Evolutionary conservation across 1,140 invertebrate genomes (phyloP).

Genomic region (Drosophila nannoptera): DNA sequence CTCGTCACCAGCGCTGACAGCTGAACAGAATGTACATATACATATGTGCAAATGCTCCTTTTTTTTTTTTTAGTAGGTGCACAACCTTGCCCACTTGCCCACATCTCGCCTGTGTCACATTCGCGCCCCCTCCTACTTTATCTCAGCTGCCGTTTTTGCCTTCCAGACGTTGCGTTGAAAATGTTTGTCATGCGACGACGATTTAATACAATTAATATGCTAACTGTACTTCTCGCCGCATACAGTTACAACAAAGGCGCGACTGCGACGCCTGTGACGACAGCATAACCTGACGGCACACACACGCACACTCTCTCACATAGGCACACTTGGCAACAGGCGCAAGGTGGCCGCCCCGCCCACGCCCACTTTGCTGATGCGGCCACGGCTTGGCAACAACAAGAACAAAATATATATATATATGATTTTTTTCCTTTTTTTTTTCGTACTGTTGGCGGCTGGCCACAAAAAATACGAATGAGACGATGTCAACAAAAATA

Average conservation of each 20-base stretch:
- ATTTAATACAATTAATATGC: constrained; percentile 77
- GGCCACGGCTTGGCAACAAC: constrained; percentile 40
- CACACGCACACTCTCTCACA: constrained; percentile 8
- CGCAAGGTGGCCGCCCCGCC: constrained; percentile 60
- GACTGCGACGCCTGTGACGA: constrained; percentile 32
- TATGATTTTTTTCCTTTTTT: constrained; percentile 14
- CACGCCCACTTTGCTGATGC: constrained; percentile 21
- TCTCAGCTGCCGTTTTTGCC: constrained; percentile 2
- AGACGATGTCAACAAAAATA: constrained; percentile 78
- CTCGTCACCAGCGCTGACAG: constrained; percentile 36
- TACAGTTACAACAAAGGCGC: constrained; percentile 58
- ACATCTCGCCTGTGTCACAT: constrained; percentile 45
- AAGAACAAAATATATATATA: not conserved
- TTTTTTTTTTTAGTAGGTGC: not conserved
- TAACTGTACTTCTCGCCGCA: constrained; percentile 74
- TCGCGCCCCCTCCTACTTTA: not conserved
- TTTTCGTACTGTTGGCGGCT: constrained; percentile 41
- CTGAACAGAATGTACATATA: not conserved
- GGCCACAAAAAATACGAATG: constrained; percentile 54
- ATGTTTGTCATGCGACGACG: constrained; percentile 56
- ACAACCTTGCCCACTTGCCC: constrained; percentile 57
- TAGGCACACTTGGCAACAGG: constrained; percentile 56
- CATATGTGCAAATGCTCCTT: not conserved
- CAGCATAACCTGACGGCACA: constrained; percentile 40
- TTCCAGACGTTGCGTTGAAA: constrained; percentile 24